phyloP scores from a whole-genome alignment of 2,113 vertebrate species.

The Silurus glanis region DNA sequence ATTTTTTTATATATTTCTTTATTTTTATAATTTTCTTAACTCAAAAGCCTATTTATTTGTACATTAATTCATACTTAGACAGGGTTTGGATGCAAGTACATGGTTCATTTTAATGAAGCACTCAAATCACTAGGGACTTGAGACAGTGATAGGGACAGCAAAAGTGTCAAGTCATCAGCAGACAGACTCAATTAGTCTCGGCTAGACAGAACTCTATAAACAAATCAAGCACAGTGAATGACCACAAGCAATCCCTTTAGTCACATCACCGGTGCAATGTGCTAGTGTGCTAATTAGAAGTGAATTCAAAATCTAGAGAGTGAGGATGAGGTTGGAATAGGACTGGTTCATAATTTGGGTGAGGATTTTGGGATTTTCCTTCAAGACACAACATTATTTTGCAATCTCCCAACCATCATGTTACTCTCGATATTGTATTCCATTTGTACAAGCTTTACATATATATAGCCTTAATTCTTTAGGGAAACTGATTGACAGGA shows the following conservation, averaged over 20 bases:
- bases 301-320: background rate
- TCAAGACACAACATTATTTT: background rate
- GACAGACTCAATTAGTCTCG: background rate
- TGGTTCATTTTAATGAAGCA: background rate
- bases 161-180: conserved; percentile 10
- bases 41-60: background rate
- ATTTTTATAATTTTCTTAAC: no score
- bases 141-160: background rate
- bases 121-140: background rate
- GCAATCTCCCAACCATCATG: no score
- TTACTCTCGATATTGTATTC: background rate
- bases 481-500: background rate
- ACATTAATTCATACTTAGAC: background rate
- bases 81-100: background rate
- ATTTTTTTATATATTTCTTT: no score
- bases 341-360: background rate
- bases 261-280: background rate
- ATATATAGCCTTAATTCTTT: no score
- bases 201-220: background rate
- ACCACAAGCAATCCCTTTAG: no score
- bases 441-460: background rate
- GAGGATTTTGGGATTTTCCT: background rate
- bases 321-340: background rate
- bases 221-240: background rate
- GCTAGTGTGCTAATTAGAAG: background rate